These are phyloP conservation scores for Polyergus mexicanus DNA, from an alignment of 1,140 invertebrate genomes.

Conservation along the genomic window DNA sequence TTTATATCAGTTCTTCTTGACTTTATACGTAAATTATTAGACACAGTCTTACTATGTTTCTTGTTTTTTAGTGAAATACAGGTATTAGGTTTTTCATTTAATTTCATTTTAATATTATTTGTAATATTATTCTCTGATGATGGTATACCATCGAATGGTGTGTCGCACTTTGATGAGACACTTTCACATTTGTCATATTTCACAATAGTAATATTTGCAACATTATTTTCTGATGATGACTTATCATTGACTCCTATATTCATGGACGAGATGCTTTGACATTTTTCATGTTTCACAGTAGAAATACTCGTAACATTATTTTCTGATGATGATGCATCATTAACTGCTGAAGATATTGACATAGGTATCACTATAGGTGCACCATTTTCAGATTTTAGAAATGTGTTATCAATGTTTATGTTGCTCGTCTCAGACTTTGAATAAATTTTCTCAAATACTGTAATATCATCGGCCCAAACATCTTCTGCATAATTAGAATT, in stretches of 20 bases:
- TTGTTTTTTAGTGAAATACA: not conserved
- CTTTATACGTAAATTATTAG: not conserved
- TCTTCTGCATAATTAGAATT: conserved; percentile 80
- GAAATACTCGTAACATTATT: not conserved
- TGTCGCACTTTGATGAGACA: not conserved
- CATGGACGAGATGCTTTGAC: not conserved
- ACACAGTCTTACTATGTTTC: not conserved
- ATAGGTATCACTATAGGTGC: conserved; percentile 14
- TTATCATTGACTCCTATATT: not conserved
- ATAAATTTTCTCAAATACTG: conserved; percentile 78
- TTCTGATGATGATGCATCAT: conserved; percentile 24
- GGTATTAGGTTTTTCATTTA: not conserved
- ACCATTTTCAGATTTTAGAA: conserved; percentile 60
- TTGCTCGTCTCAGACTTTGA: conserved; percentile 46
- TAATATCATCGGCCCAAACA: conserved; percentile 81
- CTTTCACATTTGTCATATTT: conserved; percentile 15
- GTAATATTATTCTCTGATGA: not conserved
- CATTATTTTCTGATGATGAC: not conserved
- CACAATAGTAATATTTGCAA: not conserved
- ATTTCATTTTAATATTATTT: not conserved
- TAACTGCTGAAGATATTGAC: not conserved
- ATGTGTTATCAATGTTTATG: conserved; percentile 38
- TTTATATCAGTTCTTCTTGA: conserved; percentile 15
- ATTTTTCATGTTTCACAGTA: not conserved
- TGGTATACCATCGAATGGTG: not conserved